These are phyloP conservation scores for Falco naumanni DNA, from an alignment of 2,797 vertebrate species.

Conservation along the genomic window DNA sequence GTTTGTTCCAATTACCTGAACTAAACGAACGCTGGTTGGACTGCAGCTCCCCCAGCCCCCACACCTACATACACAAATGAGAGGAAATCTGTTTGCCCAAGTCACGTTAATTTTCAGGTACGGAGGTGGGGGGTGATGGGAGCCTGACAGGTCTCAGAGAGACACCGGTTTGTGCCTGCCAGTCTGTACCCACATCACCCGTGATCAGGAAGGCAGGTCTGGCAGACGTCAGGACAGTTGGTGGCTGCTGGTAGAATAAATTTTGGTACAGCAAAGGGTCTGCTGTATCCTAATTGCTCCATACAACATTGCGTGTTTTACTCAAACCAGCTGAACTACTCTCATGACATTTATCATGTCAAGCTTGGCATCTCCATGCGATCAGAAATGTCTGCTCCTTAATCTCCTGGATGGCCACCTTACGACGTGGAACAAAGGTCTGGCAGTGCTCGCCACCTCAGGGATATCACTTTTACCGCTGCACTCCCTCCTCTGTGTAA, in stretches of 20 bases:
- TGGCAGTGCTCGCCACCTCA: neutral
- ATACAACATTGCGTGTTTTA: neutral
- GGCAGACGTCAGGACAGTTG: neutral
- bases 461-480: neutral
- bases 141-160: constrained; percentile 65
- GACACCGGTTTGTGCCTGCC: constrained; percentile 70
- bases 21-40: neutral
- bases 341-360: neutral
- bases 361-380: neutral
- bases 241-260: constrained; percentile 8
- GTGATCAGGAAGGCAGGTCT: constrained; percentile 59
- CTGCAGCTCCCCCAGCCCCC: constrained; percentile 26
- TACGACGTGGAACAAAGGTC: neutral
- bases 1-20: constrained; percentile 51
- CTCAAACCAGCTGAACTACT: neutral
- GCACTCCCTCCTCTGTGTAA: too few relatives aligned
- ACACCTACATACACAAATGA: constrained; percentile 68
- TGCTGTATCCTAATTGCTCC: neutral
- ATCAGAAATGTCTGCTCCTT: neutral
- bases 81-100: constrained; percentile 74
- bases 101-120: constrained; percentile 78
- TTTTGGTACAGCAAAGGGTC: neutral
- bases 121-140: constrained; percentile 10
- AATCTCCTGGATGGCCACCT: neutral
- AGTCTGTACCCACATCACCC: constrained; percentile 77